Percentiles rank a stretch among this genome's conserved stretches.
These are phyloP conservation scores for Hydrophis major DNA, from an alignment of 2,797 vertebrate genomes.

Conservation along the genomic window DNA sequence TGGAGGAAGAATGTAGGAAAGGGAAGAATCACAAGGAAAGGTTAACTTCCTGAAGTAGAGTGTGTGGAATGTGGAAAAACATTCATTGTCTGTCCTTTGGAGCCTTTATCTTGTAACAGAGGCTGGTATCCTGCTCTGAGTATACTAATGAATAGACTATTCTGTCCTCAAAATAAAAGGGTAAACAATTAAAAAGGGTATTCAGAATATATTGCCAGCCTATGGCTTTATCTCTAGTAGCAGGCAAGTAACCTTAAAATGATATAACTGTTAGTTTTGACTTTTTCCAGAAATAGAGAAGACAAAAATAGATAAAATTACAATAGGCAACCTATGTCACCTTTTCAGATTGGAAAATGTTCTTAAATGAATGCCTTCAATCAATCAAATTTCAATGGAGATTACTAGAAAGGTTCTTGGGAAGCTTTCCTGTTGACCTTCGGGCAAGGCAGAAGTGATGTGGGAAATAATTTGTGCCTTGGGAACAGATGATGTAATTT, in stretches of 20 bases:
- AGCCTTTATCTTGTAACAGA: neutral
- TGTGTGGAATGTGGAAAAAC: neutral
- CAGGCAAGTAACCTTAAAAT: neutral
- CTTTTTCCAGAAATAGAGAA: neutral
- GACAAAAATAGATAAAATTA: slow-evolving; percentile 13
- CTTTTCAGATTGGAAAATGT: slow-evolving; percentile 1
- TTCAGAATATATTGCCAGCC: slow-evolving; percentile 2
- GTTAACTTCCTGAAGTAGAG: neutral
- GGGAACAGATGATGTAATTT: slow-evolving; percentile 25
- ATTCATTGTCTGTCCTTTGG: neutral
- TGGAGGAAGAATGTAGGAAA: neutral
- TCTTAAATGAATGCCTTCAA: slow-evolving; percentile 24
- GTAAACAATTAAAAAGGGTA: neutral
- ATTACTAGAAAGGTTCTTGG: slow-evolving; percentile 19
- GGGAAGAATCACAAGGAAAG: neutral
- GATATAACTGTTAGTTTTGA: slow-evolving; percentile 15
- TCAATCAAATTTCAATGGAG: slow-evolving; percentile 16
- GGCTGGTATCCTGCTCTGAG: neutral
- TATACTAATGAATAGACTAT: neutral
- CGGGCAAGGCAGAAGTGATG: slow-evolving; percentile 11
- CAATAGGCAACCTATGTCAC: neutral
- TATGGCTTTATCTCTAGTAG: slow-evolving; percentile 1
- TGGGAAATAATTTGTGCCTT: slow-evolving; percentile 14
- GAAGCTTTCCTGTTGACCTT: neutral
- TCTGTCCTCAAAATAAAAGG: slow-evolving; percentile 4